Percentiles rank a stretch among this genome's conserved stretches.
These are phyloP conservation scores for Sapayoa aenigma DNA, from an alignment of 2,113 vertebrate genomes.

Conservation along the genomic window DNA sequence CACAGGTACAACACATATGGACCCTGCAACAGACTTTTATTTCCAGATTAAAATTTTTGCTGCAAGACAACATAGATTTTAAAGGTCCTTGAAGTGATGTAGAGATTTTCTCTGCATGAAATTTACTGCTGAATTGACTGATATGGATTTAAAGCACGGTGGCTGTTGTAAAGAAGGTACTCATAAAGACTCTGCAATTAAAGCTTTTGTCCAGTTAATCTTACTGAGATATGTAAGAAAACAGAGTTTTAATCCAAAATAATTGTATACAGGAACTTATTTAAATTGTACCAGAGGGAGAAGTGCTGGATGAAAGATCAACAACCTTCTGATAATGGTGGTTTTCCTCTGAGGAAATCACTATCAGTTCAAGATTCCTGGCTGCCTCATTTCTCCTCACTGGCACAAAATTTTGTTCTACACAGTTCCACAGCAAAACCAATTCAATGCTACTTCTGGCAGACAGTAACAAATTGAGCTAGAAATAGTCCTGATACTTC, in stretches of 20 bases:
- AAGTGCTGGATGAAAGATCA: neutral
- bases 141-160: neutral
- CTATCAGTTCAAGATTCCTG: neutral
- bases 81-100: neutral
- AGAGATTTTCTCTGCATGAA: neutral
- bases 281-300: neutral
- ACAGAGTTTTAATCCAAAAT: neutral
- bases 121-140: neutral
- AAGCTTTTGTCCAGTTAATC: neutral
- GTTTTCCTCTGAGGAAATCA: neutral
- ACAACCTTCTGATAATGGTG: neutral
- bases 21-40: neutral
- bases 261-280: neutral
- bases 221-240: neutral
- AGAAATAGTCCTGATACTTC: neutral
- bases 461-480: neutral
- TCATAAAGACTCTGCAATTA: neutral
- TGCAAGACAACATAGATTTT: neutral
- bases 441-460: rapidly evolving
- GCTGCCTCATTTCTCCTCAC: neutral
- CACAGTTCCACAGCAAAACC: neutral
- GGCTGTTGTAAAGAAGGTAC: neutral
- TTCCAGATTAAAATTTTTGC: neutral
- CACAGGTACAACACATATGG: neutral
- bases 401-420: neutral